These are phyloP conservation scores for Pogona vitticeps DNA, from an alignment of 2,113 vertebrate genomes.

Conservation along the genomic window DNA sequence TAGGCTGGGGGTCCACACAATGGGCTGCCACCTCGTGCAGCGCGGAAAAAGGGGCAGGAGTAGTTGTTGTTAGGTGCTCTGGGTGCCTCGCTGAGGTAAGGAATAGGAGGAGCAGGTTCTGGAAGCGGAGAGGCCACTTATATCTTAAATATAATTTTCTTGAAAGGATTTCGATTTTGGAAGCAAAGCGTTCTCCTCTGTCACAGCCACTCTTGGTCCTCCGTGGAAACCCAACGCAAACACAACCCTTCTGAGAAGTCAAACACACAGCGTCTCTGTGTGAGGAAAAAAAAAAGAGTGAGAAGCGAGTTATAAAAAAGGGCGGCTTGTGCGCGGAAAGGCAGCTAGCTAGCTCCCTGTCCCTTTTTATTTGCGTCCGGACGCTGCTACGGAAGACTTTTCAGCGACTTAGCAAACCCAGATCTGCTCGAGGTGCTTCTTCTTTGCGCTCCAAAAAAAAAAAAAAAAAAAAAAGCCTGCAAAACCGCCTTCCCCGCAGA, in stretches of 20 bases:
- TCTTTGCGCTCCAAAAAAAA: not conserved
- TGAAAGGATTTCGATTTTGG: not conserved
- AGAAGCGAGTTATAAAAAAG: no score
- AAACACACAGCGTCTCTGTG: no score
- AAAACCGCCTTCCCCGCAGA: not conserved
- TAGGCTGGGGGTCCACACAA: not conserved
- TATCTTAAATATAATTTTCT: no score
- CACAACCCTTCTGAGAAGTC: not conserved
- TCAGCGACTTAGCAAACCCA: no score
- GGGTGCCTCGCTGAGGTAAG: not conserved
- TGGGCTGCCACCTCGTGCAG: not conserved
- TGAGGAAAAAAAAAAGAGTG: no score
- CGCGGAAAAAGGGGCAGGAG: not conserved
- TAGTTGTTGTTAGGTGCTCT: no score
- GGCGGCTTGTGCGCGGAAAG: not conserved
- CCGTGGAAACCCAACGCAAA: not conserved
- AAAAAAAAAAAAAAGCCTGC: no score
- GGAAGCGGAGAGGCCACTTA: not conserved
- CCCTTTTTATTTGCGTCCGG: not conserved
- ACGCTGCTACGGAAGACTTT: no score
- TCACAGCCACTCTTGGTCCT: not conserved
- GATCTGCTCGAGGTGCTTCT: no score
- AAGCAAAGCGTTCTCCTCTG: not conserved
- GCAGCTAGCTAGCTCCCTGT: not conserved
- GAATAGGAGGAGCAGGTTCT: not conserved